Percentiles rank a stretch among this genome's conserved stretches.
These are phyloP conservation scores for Proales similis DNA, from an alignment of 1,140 invertebrate species.

Conservation along the genomic window DNA sequence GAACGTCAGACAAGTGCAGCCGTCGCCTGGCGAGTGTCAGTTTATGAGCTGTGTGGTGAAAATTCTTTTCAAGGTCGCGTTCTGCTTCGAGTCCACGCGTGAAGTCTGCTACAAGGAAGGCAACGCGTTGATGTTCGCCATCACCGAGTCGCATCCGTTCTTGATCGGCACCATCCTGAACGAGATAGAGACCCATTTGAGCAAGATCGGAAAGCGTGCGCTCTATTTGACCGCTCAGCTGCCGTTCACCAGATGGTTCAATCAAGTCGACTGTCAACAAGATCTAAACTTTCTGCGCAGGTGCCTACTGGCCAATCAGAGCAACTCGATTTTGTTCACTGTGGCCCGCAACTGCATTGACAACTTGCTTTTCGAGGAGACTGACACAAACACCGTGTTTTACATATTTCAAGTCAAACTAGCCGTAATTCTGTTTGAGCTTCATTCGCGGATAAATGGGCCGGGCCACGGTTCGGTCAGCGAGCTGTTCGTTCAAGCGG, in stretches of 20 bases:
- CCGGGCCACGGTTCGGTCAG: slow-evolving; percentile 6
- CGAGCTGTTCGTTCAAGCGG: background rate
- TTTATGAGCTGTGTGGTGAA: slow-evolving; percentile 7
- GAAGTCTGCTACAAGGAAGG: slow-evolving; percentile 33
- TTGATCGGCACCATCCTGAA: slow-evolving; percentile 19
- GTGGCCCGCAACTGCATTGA: slow-evolving; percentile 12
- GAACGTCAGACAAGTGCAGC: background rate
- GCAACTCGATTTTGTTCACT: slow-evolving; percentile 31
- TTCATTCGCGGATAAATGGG: slow-evolving; percentile 31
- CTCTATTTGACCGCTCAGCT: slow-evolving; percentile 12
- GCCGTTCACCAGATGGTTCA: slow-evolving; percentile 23
- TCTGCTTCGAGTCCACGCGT: slow-evolving; percentile 12
- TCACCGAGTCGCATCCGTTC: slow-evolving; percentile 7
- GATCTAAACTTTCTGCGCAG: slow-evolving; percentile 24
- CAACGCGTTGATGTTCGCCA: slow-evolving; percentile 12
- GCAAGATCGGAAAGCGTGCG: slow-evolving; percentile 13
- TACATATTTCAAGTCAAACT: slow-evolving; percentile 12
- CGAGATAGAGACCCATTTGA: slow-evolving; percentile 18
- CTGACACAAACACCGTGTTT: background rate
- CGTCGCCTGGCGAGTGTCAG: background rate
- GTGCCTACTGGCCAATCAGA: slow-evolving; percentile 4
- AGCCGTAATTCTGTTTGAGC: slow-evolving; percentile 30
- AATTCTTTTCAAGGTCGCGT: slow-evolving; percentile 20
- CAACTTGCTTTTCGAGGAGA: slow-evolving; percentile 11
- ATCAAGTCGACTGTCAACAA: slow-evolving; percentile 8